Evolutionary conservation across 2,888 invertebrate genomes (phyloP), one percentile per base, ranked within the genome.

Genomic region (Oligia strigilis): DNA sequence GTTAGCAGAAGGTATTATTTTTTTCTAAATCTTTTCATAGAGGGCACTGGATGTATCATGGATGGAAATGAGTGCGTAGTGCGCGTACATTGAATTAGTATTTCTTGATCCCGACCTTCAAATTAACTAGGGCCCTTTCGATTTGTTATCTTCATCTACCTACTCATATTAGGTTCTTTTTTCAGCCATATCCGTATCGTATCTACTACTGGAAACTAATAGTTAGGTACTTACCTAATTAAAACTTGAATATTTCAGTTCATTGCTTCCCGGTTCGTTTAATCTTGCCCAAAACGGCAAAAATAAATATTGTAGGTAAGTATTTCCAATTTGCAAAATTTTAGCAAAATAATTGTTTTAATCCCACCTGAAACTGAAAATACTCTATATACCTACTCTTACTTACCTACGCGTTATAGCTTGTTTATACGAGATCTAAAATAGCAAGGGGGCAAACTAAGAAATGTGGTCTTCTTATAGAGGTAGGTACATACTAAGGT

Each of bases 31-130:
- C 0, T 19, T 19, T 49, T 46, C 66, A 80, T 64, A 84, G 83
- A 85, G 62, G 83, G 81, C 83, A 19, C 49, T 77, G 4, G 19
- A 14, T 23, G 85, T 84, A 29, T 43, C 52, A 72, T n/a, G 36
- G 1, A 49, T 17, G 65, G 4, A 77, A 52, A 17, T 5, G 1
- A 23, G 29, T n/a, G 23, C 23, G 43, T 13, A 11, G 6, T 19
- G 19, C 17, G 11, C 4, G 3, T 17, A 8, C 8, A 23, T 13
- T 40, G 19, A 40, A 49, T 36, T 43, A n/a, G 17, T 75, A 4
- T 55, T 23, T 0, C 23, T 70, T 70, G 19, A 70, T 36, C 19
- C 46, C 6, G 29, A 49, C 13, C 49, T 52, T 19, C 19, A 52
- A 52, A 70, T 49, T 49, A 70, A 70, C 29, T 29, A 19, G 49